Evolutionary conservation across 2,113 vertebrate genomes (phyloP).

Genomic region (Tetrax tetrax): DNA sequence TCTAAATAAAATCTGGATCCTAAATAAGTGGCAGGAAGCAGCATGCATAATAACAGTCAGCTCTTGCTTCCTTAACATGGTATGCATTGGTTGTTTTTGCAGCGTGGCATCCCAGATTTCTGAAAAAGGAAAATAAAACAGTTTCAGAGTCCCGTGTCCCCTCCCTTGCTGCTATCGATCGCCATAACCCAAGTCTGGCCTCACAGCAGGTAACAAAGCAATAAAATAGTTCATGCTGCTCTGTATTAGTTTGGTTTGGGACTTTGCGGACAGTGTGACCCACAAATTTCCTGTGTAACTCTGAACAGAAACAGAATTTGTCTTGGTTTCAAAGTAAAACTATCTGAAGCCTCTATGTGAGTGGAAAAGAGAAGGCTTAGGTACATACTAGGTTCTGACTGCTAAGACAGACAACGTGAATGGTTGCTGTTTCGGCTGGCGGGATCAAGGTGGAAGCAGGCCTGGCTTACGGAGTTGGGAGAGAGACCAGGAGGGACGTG

Average conservation of each 20-base stretch:
- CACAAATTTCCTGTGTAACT: not conserved
- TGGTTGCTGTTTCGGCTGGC: not conserved
- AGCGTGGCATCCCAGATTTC: slow-evolving; percentile 69
- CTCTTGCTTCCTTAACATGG: not conserved
- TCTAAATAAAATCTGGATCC: not conserved
- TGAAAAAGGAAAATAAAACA: slow-evolving; percentile 74
- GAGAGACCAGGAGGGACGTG: accelerated
- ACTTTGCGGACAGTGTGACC: not conserved
- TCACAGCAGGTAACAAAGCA: slow-evolving; percentile 72
- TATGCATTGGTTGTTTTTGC: not conserved
- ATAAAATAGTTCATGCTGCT: not conserved
- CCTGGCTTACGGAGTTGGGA: not conserved
- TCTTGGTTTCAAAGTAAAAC: not conserved
- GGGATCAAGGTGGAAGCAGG: not conserved
- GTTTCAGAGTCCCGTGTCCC: slow-evolving; percentile 74
- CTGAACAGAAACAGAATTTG: not conserved
- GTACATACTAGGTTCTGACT: not conserved
- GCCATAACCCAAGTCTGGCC: slow-evolving; percentile 51
- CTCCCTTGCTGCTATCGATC: slow-evolving; percentile 73
- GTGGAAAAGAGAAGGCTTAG: not conserved
- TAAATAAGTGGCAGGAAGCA: not conserved
- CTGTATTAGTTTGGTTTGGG: not conserved
- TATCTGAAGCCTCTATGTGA: not conserved
- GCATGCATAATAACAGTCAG: not conserved
- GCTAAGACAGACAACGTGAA: not conserved